Evolutionary conservation across 2,797 vertebrate genomes (phyloP).

Genomic region (Botia kubotai): DNA sequence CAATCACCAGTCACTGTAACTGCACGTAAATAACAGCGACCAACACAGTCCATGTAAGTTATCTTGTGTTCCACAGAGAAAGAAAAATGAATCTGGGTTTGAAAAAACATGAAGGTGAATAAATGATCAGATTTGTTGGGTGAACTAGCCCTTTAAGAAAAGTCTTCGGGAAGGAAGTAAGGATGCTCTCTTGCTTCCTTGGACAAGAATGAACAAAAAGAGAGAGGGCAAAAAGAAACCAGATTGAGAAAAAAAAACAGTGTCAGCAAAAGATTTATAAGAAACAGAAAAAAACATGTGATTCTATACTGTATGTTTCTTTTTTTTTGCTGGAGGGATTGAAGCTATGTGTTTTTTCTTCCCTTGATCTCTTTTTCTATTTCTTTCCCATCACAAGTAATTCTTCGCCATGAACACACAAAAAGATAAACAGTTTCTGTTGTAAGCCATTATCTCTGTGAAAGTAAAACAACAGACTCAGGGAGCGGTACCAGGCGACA

Average conservation of each 20-base stretch:
- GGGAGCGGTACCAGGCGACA: constrained; percentile 67
- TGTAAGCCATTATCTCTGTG: constrained; percentile 73
- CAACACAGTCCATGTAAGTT: not conserved
- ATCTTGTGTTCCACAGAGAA: not conserved
- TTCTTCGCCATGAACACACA: constrained; percentile 63
- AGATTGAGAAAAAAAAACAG: constrained; percentile 60
- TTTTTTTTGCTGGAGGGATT: constrained; percentile 69
- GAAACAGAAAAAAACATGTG: constrained; percentile 64
- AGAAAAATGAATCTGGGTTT: too few relatives aligned
- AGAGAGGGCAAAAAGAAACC: constrained; percentile 13
- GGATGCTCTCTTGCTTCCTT: constrained; percentile 55
- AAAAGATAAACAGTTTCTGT: constrained; percentile 74
- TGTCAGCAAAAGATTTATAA: constrained; percentile 80
- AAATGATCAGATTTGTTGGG: not conserved
- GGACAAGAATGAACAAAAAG: constrained; percentile 60
- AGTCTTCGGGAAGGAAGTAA: constrained; percentile 12
- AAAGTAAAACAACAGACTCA: constrained; percentile 51
- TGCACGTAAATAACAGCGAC: not conserved
- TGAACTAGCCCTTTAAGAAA: not conserved
- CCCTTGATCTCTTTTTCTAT: constrained; percentile 53
- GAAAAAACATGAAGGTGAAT: not conserved
- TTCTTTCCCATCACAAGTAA: constrained; percentile 50
- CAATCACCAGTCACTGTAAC: not conserved
- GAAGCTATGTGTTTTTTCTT: constrained; percentile 30
- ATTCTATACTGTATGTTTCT: constrained; percentile 71